These are phyloP conservation scores for Ctenoplectra terminalis DNA, from an alignment of 1,140 invertebrate genomes.

Conservation along the genomic window DNA sequence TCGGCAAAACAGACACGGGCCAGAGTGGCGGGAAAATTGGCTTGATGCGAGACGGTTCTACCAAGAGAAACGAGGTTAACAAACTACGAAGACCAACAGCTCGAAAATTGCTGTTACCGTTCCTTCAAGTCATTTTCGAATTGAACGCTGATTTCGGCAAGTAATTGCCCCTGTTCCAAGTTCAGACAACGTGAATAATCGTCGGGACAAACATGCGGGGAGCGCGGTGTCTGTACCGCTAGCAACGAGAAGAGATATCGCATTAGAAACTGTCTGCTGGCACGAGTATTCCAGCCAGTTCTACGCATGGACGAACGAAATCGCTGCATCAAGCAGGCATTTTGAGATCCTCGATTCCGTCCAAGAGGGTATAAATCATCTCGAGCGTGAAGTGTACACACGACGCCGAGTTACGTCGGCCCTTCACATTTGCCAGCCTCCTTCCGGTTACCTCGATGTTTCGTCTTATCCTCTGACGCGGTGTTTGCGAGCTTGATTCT, in stretches of 20 bases:
- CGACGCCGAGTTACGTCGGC: conserved; percentile 23
- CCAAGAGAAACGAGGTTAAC: background rate
- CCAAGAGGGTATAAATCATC: conserved; percentile 51
- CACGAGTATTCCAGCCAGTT: conserved; percentile 8
- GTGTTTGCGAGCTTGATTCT: conserved; percentile 36
- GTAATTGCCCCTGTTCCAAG: conserved; percentile 16
- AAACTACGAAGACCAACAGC: conserved; percentile 4
- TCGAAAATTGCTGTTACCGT: background rate
- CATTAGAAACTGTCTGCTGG: conserved; percentile 37
- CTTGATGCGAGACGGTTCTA: no score
- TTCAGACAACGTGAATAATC: conserved; percentile 38
- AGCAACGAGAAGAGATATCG: background rate
- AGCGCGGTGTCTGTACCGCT: background rate
- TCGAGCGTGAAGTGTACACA: conserved; percentile 62
- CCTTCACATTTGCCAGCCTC: conserved; percentile 35
- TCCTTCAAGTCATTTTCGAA: background rate
- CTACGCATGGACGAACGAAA: conserved; percentile 36
- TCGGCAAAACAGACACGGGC: background rate
- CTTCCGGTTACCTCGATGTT: background rate
- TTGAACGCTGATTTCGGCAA: background rate
- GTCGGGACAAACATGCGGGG: conserved; percentile 8
- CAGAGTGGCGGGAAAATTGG: background rate
- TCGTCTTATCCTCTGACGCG: conserved; percentile 4
- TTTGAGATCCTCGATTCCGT: conserved; percentile 43
- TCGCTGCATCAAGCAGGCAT: conserved; percentile 25